phyloP scores from a whole-genome alignment of 1,140 invertebrate genomes.

The Eupristina koningsbergeri region DNA sequence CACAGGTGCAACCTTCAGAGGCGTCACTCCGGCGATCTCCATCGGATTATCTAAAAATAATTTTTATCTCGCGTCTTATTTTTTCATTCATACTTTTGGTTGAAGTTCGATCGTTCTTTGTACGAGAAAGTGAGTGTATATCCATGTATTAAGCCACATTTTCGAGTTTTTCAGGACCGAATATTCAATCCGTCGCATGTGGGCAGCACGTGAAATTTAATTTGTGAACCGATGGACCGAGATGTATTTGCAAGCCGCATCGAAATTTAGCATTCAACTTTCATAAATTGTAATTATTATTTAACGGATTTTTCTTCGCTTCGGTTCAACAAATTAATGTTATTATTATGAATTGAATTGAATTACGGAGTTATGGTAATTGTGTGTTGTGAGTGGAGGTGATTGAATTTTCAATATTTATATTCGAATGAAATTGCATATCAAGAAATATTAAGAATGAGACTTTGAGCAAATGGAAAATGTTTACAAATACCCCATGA shows the following conservation, averaged over 20 bases:
- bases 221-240: too few relatives aligned
- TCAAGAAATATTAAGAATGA: neutral
- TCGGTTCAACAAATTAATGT: neutral
- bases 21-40: slow-evolving; percentile 55
- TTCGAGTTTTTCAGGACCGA: neutral
- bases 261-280: neutral
- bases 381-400: neutral
- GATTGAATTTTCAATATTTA: neutral
- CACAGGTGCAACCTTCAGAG: slow-evolving; percentile 34
- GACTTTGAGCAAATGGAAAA: neutral
- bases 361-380: neutral
- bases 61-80: neutral
- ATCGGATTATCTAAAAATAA: slow-evolving; percentile 39
- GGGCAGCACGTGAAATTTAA: neutral
- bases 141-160: neutral
- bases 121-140: too few relatives aligned
- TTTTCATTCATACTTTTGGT: neutral
- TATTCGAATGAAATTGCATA: neutral
- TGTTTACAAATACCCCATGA: neutral
- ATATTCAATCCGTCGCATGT: neutral
- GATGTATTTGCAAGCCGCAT: neutral
- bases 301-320: neutral
- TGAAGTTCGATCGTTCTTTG: neutral
- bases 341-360: neutral
- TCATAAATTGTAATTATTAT: neutral